Conservation (phyloP, 2,888 invertebrate genomes). For the Leptinotarsa haldemani region DNA sequence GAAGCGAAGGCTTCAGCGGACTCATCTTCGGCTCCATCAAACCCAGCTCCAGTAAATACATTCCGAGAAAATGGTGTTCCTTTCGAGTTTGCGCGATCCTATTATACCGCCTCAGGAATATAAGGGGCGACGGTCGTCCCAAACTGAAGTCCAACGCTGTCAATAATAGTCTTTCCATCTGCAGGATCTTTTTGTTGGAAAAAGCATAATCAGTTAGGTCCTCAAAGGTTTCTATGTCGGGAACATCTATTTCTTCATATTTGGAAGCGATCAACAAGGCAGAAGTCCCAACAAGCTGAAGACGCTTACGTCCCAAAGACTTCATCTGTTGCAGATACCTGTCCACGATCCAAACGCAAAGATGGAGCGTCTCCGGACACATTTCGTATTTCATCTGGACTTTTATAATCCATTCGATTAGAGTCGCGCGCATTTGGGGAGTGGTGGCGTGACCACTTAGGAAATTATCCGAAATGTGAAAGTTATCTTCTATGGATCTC, state of each 20-base stretch:
- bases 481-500: constrained; percentile 76
- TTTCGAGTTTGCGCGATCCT: constrained; percentile 73
- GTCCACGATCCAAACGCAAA: constrained; percentile 90
- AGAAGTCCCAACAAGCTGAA: constrained; percentile 88
- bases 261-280: constrained; percentile 93
- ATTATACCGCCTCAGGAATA: constrained; percentile 84
- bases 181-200: constrained; percentile 79
- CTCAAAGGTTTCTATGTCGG: constrained; percentile 88
- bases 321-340: constrained; percentile 82
- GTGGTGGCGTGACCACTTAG: constrained; percentile 79
- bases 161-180: constrained; percentile 86
- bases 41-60: constrained; percentile 90
- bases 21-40: constrained; percentile 84
- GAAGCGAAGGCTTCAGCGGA: constrained; percentile 82
- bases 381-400: constrained; percentile 89
- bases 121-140: constrained; percentile 87
- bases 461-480: constrained; percentile 75
- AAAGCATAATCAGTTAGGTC: constrained; percentile 92
- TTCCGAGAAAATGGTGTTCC: constrained; percentile 69
- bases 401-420: constrained; percentile 95
- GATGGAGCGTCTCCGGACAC: constrained; percentile 88
- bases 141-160: constrained; percentile 82
- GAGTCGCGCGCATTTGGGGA: constrained; percentile 86
- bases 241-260: constrained; percentile 93
- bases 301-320: constrained; percentile 58